A percentile compares a stretch with the other conserved stretches of the same genome.
phyloP scores from a whole-genome alignment of 2,888 invertebrate genomes.

The Cheilosia impressa region DNA sequence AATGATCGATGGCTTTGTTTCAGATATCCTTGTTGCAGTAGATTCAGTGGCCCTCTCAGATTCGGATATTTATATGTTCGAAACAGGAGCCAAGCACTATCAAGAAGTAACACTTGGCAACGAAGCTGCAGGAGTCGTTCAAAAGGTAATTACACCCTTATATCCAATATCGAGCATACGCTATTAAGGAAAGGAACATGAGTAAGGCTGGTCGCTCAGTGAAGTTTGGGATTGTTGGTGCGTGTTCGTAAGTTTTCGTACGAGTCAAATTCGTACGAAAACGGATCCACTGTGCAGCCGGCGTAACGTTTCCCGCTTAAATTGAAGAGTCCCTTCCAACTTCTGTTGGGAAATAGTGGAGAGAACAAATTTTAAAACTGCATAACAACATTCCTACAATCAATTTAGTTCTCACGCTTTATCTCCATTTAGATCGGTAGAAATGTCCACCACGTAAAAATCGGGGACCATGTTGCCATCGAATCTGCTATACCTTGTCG shows the following conservation, averaged over 20 bases:
- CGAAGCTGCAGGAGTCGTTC: conserved; percentile 92
- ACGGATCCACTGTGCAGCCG: too few relatives aligned
- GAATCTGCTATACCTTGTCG: conserved; percentile 96
- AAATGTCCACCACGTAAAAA: conserved; percentile 86
- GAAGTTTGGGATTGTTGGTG: too few relatives aligned
- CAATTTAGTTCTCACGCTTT: not conserved
- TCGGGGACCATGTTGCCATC: conserved; percentile 95
- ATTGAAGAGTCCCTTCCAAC: too few relatives aligned
- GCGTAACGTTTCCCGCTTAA: too few relatives aligned
- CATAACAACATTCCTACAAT: too few relatives aligned
- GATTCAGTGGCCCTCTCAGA: conserved; percentile 97
- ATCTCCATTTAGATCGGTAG: conserved; percentile 83
- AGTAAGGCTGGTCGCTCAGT: too few relatives aligned
- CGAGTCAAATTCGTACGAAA: too few relatives aligned
- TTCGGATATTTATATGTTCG: conserved; percentile 94
- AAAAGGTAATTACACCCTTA: conserved; percentile 84
- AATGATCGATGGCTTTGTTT: not conserved
- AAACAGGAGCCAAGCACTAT: conserved; percentile 77
- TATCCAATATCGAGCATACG: too few relatives aligned
- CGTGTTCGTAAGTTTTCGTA: too few relatives aligned
- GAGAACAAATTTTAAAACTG: too few relatives aligned
- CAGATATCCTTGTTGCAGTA: conserved; percentile 88
- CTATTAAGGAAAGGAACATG: too few relatives aligned
- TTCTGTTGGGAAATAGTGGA: too few relatives aligned
- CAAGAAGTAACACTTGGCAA: conserved; percentile 90